Evolutionary conservation across 2,797 vertebrate species (phyloP).

Genomic region (Rousettus madagascariensis): DNA sequence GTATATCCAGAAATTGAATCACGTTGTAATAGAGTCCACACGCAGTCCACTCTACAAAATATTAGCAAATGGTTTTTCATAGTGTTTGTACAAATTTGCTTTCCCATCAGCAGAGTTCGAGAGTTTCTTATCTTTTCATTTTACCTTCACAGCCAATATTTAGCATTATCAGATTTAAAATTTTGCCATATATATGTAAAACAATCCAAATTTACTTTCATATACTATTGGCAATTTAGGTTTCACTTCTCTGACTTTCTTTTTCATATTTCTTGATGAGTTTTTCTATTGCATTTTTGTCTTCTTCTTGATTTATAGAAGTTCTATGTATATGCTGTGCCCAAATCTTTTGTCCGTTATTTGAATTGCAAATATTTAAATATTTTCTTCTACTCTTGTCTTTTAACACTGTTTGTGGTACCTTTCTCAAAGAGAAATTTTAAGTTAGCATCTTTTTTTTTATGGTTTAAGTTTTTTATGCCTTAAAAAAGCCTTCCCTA

Average conservation of each 20-base stretch:
- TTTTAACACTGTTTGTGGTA: slow-evolving; percentile 3
- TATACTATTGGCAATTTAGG: not conserved
- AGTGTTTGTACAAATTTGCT: not conserved
- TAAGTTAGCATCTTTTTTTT: not conserved
- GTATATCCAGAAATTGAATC: slow-evolving; percentile 4
- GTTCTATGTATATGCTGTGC: not conserved
- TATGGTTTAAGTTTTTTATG: not conserved
- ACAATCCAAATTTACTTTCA: not conserved
- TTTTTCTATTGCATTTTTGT: not conserved
- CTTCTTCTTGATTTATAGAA: slow-evolving; percentile 35
- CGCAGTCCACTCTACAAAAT: not conserved
- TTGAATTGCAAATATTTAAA: slow-evolving; percentile 36
- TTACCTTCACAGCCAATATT: not conserved
- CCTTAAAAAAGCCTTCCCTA: not conserved
- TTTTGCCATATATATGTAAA: slow-evolving; percentile 23
- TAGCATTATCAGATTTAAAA: slow-evolving; percentile 1
- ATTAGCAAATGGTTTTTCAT: not conserved
- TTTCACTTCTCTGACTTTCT: not conserved
- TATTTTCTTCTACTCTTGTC: not conserved
- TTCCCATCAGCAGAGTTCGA: not conserved
- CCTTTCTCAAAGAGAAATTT: slow-evolving; percentile 10
- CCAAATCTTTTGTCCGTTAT: not conserved
- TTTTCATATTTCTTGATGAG: not conserved
- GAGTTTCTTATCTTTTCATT: not conserved
- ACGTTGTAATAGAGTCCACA: not conserved